phyloP scores from a whole-genome alignment of 2,113 vertebrate genomes.

The Todiramphus saurophagus region DNA sequence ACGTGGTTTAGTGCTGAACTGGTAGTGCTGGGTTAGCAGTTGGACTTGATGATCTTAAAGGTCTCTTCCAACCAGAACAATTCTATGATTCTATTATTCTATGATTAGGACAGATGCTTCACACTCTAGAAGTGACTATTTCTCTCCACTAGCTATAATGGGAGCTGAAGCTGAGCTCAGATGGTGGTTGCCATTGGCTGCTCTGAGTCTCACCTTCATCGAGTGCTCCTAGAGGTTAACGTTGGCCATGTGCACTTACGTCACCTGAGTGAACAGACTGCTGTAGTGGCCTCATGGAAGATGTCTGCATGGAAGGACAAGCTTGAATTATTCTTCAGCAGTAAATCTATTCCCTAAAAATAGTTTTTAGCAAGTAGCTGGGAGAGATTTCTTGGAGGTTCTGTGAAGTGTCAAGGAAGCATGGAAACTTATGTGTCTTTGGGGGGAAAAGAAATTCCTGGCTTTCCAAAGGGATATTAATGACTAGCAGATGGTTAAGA shows the following conservation, averaged over 20 bases:
- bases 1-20: background rate
- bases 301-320: background rate
- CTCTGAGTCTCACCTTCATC: background rate
- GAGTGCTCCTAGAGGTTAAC: background rate
- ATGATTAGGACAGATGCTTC: background rate
- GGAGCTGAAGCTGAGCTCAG: background rate
- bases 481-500: constrained; percentile 29
- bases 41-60: background rate
- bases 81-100: background rate
- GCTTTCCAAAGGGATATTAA: constrained; percentile 16
- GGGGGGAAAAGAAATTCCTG: background rate
- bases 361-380: constrained; percentile 11
- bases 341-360: background rate
- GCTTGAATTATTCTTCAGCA: background rate
- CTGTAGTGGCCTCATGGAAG: rapidly evolving
- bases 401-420: background rate
- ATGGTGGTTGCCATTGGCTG: background rate
- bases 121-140: background rate
- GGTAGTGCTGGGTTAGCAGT: background rate
- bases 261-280: background rate
- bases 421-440: background rate
- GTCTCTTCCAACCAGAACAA: too few relatives aligned
- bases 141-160: background rate
- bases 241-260: background rate
- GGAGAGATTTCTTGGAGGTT: background rate